phyloP scores from a whole-genome alignment of 2,888 invertebrate genomes.

The Philaethria dido region DNA sequence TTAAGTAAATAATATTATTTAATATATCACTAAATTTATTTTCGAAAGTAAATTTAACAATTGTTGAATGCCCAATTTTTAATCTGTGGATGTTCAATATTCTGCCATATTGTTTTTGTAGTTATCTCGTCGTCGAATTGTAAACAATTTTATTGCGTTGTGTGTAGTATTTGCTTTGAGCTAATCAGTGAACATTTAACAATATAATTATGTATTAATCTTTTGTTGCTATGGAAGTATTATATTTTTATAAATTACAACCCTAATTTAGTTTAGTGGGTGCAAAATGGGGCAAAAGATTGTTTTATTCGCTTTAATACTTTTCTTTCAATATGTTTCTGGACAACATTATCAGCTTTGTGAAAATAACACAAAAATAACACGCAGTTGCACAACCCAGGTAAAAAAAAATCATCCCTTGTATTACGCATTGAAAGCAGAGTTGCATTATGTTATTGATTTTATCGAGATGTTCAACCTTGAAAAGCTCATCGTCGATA shows the following conservation, averaged over 20 bases:
- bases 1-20: no score
- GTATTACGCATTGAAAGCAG: constrained; percentile 1
- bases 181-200: constrained; percentile 16
- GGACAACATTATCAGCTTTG: constrained; percentile 59
- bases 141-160: constrained; percentile 47
- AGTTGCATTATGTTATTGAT: constrained; percentile 19
- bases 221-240: constrained; percentile 24
- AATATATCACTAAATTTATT: no score
- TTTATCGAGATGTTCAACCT: constrained; percentile 27
- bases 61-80: neutral
- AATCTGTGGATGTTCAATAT: constrained; percentile 7
- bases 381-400: constrained; percentile 70
- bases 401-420: constrained; percentile 51
- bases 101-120: constrained; percentile 51
- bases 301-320: constrained; percentile 55
- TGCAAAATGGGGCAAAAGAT: constrained; percentile 54
- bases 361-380: constrained; percentile 58
- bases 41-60: neutral
- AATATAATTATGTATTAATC: constrained; percentile 26
- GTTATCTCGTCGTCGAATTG: constrained; percentile 35
- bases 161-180: constrained; percentile 29
- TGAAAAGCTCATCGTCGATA: constrained; percentile 18
- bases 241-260: constrained; percentile 32
- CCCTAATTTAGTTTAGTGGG: constrained; percentile 20
- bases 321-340: constrained; percentile 57